Base-by-base conservation (phyloP, 2,113 vertebrate genomes). In the Asarcornis scutulata region DNA sequence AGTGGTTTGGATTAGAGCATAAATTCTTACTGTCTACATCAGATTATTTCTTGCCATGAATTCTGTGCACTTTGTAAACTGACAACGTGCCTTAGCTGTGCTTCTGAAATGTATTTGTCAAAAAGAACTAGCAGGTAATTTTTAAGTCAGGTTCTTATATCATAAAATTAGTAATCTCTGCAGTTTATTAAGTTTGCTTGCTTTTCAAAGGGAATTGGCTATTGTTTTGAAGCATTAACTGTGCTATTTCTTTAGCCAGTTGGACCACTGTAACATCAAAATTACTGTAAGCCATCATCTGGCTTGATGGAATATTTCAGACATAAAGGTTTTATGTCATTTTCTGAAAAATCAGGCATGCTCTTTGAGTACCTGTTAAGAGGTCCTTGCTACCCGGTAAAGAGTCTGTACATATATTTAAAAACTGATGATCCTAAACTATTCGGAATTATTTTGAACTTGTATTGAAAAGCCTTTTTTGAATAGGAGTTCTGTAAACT, bases 41-140 rank as follows among this genome's bases (percentile, higher is more conserved):
- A 75, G 25, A 27, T 92, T 71, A 27, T 71, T 96, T 90, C 53
- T 81, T 91, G 26, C 34, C 9, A 11, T 32, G 34, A 72, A 25
- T 38, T 84, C 38, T 69, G 4, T 15, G 10, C 7, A 11, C 7
- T 91, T 94, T 13, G 7, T 82, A 72, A 91, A 66, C 11, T 25
- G 29, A 72, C n/a, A 13, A 18, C 3, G 2, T 7, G 8, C 17
- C 11, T 38, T 73, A 66, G 27, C 6, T 64, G 6, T 59, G 48
- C 23, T 46, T 76, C 34, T 73, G 56, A 72, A 81, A 71, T 32
- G 12, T 16, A 34, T 87, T 74, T 16, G 66, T 36, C 1, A 3
- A 16, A 64, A 60, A 48, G 7, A 1, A 1, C 4, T 25, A 44
- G 29, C 12, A 76, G 34, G 14, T 76, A 18, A 72, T 84, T 83